Percentiles rank a stretch among this genome's conserved stretches.
Evolutionary conservation across 2,888 invertebrate species (phyloP).

Genomic region (Cryptophagus acutangulus): DNA sequence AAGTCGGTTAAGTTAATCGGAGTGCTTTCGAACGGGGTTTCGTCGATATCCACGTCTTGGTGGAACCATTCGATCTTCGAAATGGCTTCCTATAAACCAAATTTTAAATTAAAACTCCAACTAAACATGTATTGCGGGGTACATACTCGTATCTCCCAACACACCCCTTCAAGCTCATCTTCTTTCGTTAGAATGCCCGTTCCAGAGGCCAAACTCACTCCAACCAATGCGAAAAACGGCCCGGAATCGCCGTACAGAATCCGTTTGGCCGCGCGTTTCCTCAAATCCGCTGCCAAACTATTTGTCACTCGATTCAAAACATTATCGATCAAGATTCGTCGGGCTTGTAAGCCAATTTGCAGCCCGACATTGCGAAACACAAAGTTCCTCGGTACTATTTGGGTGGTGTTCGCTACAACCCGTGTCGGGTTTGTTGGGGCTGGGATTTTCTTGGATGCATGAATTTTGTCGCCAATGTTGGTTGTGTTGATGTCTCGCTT

Average conservation of each 20-base stretch:
- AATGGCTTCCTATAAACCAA: slow-evolving; percentile 52
- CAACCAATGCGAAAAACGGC: slow-evolving; percentile 70
- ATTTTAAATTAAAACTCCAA: no score
- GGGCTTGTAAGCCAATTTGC: slow-evolving; percentile 58
- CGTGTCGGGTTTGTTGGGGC: slow-evolving; percentile 25
- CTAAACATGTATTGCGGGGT: slow-evolving; percentile 9
- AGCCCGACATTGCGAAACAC: slow-evolving; percentile 48
- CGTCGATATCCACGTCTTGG: slow-evolving; percentile 47
- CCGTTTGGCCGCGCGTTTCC: slow-evolving; percentile 59
- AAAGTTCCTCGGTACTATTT: slow-evolving; percentile 35
- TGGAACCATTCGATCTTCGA: slow-evolving; percentile 55
- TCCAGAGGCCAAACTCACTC: slow-evolving; percentile 68
- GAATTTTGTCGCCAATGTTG: slow-evolving; percentile 45
- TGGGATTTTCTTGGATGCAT: slow-evolving; percentile 30
- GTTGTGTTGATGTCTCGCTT: slow-evolving; percentile 51
- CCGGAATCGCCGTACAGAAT: slow-evolving; percentile 65
- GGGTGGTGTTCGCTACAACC: slow-evolving; percentile 22
- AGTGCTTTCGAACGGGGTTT: slow-evolving; percentile 42
- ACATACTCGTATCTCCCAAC: slow-evolving; percentile 68
- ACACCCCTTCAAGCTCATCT: slow-evolving; percentile 72
- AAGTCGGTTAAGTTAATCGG: slow-evolving; percentile 57
- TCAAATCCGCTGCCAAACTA: slow-evolving; percentile 58
- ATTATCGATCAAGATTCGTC: slow-evolving; percentile 64
- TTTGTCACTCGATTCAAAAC: slow-evolving; percentile 65
- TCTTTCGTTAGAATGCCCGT: slow-evolving; percentile 69